Evolutionary conservation across 1,140 invertebrate species (phyloP).

Genomic region (Venustaconcha ellipsiformis): DNA sequence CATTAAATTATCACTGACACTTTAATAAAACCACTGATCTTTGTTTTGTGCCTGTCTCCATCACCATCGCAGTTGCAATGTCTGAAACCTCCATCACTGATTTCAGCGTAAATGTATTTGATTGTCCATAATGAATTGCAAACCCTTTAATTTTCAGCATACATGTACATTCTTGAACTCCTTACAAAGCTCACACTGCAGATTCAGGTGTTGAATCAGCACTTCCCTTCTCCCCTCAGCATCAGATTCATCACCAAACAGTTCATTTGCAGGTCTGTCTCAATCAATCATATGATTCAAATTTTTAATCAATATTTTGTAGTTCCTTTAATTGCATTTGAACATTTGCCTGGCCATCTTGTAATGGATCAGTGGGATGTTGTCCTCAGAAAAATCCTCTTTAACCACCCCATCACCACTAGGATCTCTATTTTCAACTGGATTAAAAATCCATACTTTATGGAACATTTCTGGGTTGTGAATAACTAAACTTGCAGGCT

Average conservation of each 20-base stretch:
- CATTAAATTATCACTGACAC: too few species aligned
- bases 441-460: background rate
- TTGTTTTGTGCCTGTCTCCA: too few species aligned
- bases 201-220: background rate
- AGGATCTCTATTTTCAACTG: background rate
- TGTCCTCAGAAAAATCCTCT: background rate
- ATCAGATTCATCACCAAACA: background rate
- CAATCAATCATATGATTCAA: background rate
- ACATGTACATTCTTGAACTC: too few species aligned
- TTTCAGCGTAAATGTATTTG: too few species aligned
- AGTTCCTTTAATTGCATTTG: background rate
- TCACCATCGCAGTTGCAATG: too few species aligned
- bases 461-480: slow-evolving; percentile 8
- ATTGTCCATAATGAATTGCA: too few species aligned
- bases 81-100: too few species aligned
- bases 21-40: too few species aligned
- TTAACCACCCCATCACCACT: background rate
- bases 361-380: background rate
- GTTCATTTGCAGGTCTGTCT: background rate
- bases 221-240: background rate
- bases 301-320: background rate
- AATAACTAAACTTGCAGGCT: background rate
- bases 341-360: background rate
- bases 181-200: background rate
- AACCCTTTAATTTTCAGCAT: too few species aligned